Percentiles rank a stretch among this genome's conserved stretches.
These are phyloP conservation scores for Nebria salina DNA, from an alignment of 2,888 invertebrate species.

Conservation along the genomic window DNA sequence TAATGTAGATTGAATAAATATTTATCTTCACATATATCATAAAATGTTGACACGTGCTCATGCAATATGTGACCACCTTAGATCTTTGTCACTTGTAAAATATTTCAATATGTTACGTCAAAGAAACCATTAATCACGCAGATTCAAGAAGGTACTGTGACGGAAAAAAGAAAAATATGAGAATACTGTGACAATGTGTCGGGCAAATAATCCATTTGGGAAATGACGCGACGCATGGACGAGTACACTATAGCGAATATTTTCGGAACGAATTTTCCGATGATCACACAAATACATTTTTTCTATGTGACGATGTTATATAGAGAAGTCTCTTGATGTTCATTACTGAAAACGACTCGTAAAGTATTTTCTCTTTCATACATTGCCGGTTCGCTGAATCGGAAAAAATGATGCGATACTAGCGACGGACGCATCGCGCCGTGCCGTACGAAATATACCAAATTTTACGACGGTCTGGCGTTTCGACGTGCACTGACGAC, in stretches of 20 bases:
- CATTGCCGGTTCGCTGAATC: slow-evolving; percentile 42
- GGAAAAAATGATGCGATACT: slow-evolving; percentile 31
- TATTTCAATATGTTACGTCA: slow-evolving; percentile 51
- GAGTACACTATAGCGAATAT: background rate
- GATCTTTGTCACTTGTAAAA: slow-evolving; percentile 26
- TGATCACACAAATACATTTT: slow-evolving; percentile 10
- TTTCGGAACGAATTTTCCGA: slow-evolving; percentile 3
- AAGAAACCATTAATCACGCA: slow-evolving; percentile 49
- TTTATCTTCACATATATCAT: background rate
- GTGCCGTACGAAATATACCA: slow-evolving; percentile 6
- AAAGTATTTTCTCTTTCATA: slow-evolving; percentile 43
- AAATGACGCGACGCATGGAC: background rate
- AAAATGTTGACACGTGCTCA: background rate
- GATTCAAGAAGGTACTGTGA: slow-evolving; percentile 26
- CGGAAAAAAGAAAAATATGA: slow-evolving; percentile 21
- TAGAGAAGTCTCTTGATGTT: slow-evolving; percentile 20
- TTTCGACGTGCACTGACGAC: background rate
- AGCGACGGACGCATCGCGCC: background rate
- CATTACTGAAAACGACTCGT: slow-evolving; percentile 44
- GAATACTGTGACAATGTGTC: slow-evolving; percentile 26
- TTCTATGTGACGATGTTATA: background rate
- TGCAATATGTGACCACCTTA: background rate
- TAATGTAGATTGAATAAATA: too few species aligned
- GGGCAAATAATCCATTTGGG: background rate
- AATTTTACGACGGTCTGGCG: background rate